phyloP scores from a whole-genome alignment of 37 sponge, comb jelly and placozoan species.

The Lycopodina hypogea region DNA sequence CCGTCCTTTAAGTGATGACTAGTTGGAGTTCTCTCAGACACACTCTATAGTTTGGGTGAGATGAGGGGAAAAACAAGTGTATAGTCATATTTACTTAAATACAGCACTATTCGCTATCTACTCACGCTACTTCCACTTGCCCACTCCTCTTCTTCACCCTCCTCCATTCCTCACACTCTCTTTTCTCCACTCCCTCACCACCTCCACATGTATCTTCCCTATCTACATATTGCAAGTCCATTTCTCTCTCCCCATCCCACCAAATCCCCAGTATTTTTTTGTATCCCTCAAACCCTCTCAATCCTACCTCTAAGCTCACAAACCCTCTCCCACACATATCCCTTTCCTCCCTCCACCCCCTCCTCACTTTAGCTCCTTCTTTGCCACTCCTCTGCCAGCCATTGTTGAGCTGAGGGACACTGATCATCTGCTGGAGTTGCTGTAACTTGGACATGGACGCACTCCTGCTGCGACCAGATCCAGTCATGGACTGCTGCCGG shows the following conservation, averaged over 20 bases:
- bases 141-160: conserved; percentile 3
- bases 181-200: too few relatives aligned
- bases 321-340: not conserved
- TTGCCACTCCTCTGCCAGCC: too few relatives aligned
- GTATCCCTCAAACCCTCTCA: not conserved
- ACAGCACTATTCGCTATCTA: not conserved
- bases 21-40: conserved; percentile 8
- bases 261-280: not conserved
- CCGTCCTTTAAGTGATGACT: conserved; percentile 17
- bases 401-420: conserved; percentile 19
- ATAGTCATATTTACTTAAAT: not conserved
- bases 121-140: not conserved
- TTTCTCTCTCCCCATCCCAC: too few relatives aligned
- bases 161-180: too few relatives aligned
- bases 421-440: conserved; percentile 25
- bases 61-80: not conserved
- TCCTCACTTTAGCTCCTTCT: conserved; percentile 17
- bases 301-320: not conserved
- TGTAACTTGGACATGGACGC: conserved; percentile 30
- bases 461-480: not conserved
- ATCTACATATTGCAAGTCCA: too few relatives aligned
- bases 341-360: not conserved
- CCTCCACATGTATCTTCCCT: too few relatives aligned
- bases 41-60: conserved; percentile 15
- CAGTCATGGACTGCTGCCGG: not conserved